Base-by-base conservation (phyloP, 1,140 invertebrate species). In the Bombus terrestris region DNA sequence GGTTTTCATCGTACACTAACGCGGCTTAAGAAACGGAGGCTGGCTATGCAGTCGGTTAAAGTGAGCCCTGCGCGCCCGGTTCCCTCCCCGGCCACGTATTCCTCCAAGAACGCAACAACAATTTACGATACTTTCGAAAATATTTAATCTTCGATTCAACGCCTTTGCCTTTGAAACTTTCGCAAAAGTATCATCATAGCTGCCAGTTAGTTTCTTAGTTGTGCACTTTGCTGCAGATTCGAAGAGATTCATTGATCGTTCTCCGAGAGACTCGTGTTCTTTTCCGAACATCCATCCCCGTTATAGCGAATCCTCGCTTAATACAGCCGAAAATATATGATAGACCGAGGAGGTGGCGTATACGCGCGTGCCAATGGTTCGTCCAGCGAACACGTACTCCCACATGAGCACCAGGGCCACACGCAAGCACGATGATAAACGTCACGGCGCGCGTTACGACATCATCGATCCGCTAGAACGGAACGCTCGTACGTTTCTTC, bases 351-450 rank as follows among this genome's bases (percentile, higher is more conserved):
- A 62, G 10, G 59, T 28, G 59, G 28, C 12, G 28, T n/a, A 3
- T 62, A 62, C 28, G 59, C 59, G 59, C 59, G 59, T 62, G 59
- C 59, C 59, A 13, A n/a, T n/a, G 59, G 10, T 62, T 10, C 39
- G 28, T 53, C 47, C 47, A 18, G 18, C 18, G 47, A 22, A 35
- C 25, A 80, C 64, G 74, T 76, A 86, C 80, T 77, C 86, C 62
- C 66, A 41, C 37, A 62, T 10, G n/a, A 22, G 28, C 57, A 68
- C 66, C 80, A 72, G 47, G 85, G 88, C 75, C 62, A 77, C 88
- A 89, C 88, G 88, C 88, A 79, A 87, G 69, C 78, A 90, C 81
- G 78, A 89, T 87, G 88, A 89, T 82, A 89, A 89, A 89, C 88
- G 85, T 90, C 88, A 89, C 89, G 73, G 53, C 32, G 83, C 78